These are phyloP conservation scores for Drosophila neocordata DNA, from an alignment of 1,140 invertebrate genomes.

Conservation along the genomic window DNA sequence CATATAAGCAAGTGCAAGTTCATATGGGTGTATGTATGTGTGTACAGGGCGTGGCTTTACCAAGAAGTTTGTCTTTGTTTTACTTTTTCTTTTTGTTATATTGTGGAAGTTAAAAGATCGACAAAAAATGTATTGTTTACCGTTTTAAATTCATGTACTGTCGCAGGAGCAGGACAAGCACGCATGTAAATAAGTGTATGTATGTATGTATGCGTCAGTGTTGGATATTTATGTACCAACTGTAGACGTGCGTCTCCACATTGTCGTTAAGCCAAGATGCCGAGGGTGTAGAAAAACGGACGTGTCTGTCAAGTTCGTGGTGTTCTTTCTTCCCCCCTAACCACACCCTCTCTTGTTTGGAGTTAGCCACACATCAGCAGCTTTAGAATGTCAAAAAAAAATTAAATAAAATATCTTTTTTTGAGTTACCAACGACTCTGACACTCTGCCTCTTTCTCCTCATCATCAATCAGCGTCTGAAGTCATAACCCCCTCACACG, in stretches of 20 bases:
- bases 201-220: constrained; percentile 16
- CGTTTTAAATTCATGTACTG: background rate
- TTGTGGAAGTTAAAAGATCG: background rate
- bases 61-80: constrained; percentile 5
- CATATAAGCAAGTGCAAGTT: background rate
- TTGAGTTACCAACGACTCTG: constrained; percentile 43
- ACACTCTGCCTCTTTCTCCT: background rate
- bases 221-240: constrained; percentile 17
- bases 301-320: constrained; percentile 68
- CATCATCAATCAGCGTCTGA: constrained; percentile 16
- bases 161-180: background rate
- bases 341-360: constrained; percentile 32
- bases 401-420: constrained; percentile 30
- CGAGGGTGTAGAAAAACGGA: constrained; percentile 64
- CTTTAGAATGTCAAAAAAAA: constrained; percentile 27
- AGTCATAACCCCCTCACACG: constrained; percentile 40
- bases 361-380: constrained; percentile 45
- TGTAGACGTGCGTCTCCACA: constrained; percentile 34
- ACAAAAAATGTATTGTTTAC: background rate
- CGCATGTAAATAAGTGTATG: constrained; percentile 5
- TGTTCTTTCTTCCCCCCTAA: constrained; percentile 49
- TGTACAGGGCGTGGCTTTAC: constrained; percentile 6
- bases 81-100: background rate
- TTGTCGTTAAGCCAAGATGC: constrained; percentile 4
- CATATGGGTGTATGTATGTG: constrained; percentile 15